These are phyloP conservation scores for Malurus alboscapulatus DNA, from an alignment of 2,113 vertebrate genomes.

Conservation along the genomic window DNA sequence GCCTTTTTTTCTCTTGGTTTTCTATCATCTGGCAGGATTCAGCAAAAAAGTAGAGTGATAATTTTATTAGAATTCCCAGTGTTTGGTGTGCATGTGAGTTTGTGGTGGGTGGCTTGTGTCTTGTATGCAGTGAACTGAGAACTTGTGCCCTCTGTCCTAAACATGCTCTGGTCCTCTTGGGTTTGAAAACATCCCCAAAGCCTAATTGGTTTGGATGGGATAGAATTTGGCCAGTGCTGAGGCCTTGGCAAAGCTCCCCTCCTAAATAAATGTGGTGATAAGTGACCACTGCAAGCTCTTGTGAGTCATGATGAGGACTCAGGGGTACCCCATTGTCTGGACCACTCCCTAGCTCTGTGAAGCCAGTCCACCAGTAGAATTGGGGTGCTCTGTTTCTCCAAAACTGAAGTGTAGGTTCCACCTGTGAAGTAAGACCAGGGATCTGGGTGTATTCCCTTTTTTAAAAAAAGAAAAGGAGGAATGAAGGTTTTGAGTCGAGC, in stretches of 20 bases:
- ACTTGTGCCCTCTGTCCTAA: not conserved
- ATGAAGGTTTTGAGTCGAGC: not conserved
- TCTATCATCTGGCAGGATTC: not conserved
- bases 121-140: not conserved
- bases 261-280: not conserved
- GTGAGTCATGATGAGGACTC: not conserved
- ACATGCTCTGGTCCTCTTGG: not conserved
- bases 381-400: not conserved
- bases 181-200: not conserved
- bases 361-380: not conserved
- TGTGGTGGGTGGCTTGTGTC: not conserved
- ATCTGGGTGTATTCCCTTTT: not conserved
- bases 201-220: not conserved
- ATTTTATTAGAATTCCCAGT: not conserved
- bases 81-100: not conserved
- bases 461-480: not conserved
- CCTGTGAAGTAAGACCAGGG: not conserved
- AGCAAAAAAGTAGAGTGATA: not conserved
- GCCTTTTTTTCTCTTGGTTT: not conserved
- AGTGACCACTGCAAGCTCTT: not conserved
- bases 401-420: not conserved
- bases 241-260: not conserved
- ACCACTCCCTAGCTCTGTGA: not conserved
- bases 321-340: not conserved
- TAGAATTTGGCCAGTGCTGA: not conserved